Conservation (phyloP, 2,113 vertebrate species). For the Sylvilagus bachmani region DNA sequence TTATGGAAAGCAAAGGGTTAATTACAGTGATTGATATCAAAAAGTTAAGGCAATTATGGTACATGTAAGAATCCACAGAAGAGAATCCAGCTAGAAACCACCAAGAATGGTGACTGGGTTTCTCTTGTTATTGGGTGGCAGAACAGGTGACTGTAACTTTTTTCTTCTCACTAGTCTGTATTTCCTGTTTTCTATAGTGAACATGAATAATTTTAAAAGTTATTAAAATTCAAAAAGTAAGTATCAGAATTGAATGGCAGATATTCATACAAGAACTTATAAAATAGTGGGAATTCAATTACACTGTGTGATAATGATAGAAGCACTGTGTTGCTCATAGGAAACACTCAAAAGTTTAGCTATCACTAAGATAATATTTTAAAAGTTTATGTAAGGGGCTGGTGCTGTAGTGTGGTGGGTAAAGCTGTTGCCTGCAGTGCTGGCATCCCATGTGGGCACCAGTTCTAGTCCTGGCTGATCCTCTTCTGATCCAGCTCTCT, state of each 20-base stretch:
- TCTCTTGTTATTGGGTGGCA: background rate
- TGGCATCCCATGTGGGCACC: no score
- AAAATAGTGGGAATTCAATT: slow-evolving; percentile 45
- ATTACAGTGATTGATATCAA: background rate
- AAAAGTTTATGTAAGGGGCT: background rate
- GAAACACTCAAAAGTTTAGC: slow-evolving; percentile 41
- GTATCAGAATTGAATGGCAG: background rate
- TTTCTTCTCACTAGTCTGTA: background rate
- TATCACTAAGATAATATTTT: slow-evolving; percentile 35
- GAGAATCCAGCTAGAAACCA: background rate
- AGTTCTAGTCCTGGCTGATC: no score
- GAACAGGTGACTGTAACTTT: background rate
- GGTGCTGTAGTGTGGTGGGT: background rate
- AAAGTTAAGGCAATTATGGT: background rate
- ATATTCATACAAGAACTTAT: background rate
- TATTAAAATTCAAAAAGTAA: slow-evolving; percentile 33
- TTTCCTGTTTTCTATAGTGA: slow-evolving; percentile 57
- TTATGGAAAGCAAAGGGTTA: slow-evolving; percentile 12
- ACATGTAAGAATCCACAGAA: background rate
- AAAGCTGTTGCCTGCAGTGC: no score
- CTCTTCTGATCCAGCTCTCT: no score
- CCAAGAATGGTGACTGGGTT: background rate
- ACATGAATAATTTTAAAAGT: slow-evolving; percentile 17
- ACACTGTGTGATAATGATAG: slow-evolving; percentile 16
- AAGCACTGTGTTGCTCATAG: background rate